Evolutionary conservation across 2,888 invertebrate genomes (phyloP), one percentile per base, ranked within the genome.

Genomic region (Anaspis maculata): DNA sequence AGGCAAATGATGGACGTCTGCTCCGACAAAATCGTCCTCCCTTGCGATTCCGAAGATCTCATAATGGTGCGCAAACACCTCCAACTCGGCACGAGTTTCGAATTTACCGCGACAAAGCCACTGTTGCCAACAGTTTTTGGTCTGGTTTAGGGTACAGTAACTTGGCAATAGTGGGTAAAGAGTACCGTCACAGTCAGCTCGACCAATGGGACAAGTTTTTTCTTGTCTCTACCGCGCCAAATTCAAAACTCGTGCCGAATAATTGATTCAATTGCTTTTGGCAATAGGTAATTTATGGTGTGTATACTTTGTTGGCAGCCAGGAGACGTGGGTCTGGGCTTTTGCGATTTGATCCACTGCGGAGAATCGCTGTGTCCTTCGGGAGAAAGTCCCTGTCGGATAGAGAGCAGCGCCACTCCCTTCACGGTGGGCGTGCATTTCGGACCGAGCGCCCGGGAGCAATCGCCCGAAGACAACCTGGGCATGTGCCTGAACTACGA

Each of bases 41-140:
- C 87, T 0, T 88, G 88, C 50, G 86, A 88, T 54, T 79, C 82
- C 33, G 88, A 88, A 53, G 87, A 88, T 56, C 81, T 88, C 54
- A 73, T 88, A 37, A 77, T 79, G 68, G 83, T 76, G 45, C 68
- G 67, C 19, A 11, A 21, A 7, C 25, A n/a, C n/a, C n/a, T n/a
- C n/a, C n/a, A n/a, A n/a, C n/a, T n/a, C n/a, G n/a, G n/a, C n/a
- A n/a, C n/a, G n/a, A n/a, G n/a, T n/a, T n/a, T n/a, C n/a, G n/a
- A n/a, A n/a, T n/a, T n/a, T n/a, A n/a, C n/a, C 21, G 9, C 9
- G 21, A n/a, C n/a, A n/a, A n/a, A n/a, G n/a, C n/a, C n/a, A n/a
- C n/a, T n/a, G 9, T 19, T 19, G 21, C 9, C 9, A 9, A 19
- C n/a, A 19, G 6, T 19, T 19, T 7, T 19, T 9, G 21, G n/a